These are phyloP conservation scores for Mamestra configurata DNA, from an alignment of 1,140 invertebrate species.

Conservation along the genomic window DNA sequence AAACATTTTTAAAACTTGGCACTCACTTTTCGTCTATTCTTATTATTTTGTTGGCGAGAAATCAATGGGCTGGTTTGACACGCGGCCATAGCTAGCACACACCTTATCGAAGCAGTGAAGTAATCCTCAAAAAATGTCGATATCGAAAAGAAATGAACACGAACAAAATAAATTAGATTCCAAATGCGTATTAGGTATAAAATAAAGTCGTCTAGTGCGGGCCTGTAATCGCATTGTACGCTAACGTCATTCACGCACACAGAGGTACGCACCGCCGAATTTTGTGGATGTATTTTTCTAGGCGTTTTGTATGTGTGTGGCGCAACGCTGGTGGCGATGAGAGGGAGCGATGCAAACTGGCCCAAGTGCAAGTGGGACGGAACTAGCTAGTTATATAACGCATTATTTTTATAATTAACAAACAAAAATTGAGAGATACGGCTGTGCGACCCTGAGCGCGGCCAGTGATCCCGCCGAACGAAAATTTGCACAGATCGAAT, in stretches of 20 bases:
- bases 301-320: slow-evolving; percentile 72
- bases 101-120: not conserved
- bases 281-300: slow-evolving; percentile 86
- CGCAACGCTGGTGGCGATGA: slow-evolving; percentile 63
- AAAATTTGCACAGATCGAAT: slow-evolving; percentile 87
- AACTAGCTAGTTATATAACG: slow-evolving; percentile 82
- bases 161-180: not conserved
- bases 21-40: slow-evolving; percentile 34
- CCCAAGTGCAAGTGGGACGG: slow-evolving; percentile 60
- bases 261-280: slow-evolving; percentile 77
- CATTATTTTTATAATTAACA: slow-evolving; percentile 88
- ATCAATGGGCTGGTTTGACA: slow-evolving; percentile 11
- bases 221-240: slow-evolving; percentile 85
- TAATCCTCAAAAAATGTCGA: not conserved
- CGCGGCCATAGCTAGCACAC: not conserved
- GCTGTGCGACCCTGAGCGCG: slow-evolving; percentile 80
- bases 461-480: slow-evolving; percentile 79
- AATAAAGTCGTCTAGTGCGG: slow-evolving; percentile 69
- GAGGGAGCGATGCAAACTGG: slow-evolving; percentile 61
- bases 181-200: slow-evolving; percentile 49
- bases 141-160: slow-evolving; percentile 3
- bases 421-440: slow-evolving; percentile 86
- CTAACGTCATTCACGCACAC: slow-evolving; percentile 87
- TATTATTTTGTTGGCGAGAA: slow-evolving; percentile 37
- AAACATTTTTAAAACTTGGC: slow-evolving; percentile 33